Evolutionary conservation across 2,113 vertebrate species (phyloP), one percentile per base, ranked within the genome.

Genomic region (Oncorhynchus mykiss): DNA sequence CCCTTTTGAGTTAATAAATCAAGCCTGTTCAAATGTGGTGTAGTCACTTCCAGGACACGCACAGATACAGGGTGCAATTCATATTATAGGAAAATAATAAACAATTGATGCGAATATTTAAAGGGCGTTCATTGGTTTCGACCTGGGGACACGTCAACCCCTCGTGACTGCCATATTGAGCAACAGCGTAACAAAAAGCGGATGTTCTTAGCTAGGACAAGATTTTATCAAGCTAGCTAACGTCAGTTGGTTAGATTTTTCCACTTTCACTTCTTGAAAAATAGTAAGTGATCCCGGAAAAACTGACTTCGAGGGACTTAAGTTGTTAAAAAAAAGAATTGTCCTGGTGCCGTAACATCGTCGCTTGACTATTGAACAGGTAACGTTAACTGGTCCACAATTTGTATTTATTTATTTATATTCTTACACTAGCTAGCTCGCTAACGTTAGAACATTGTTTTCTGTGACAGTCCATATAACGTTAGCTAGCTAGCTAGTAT

Each of bases 161-260:
- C 73, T 31, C 73, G 73, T 75, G 73, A 75, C 73, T 57, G 25
- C 66, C 65, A 54, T 75, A 34, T 75, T 75, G 73, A 57, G 48
- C 68, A 49, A 70, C 20, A 12, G 39, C 39, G 14, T 34, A 51
- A 24, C 66, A 66, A 75, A 27, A 74, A 68, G 73, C 73, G 73
- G 73, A 75, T 75, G 73, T 75, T 68, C 64, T 51, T 39, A 3
- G 25, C 48, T 34, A 2, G 7, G 29, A 68, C 16, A 67, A 39
- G 4, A 4, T n/a, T 20, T 3, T 8, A 39, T 18, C 31, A 39
- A 49, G n/a, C 22, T 67, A 49, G 39, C 9, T 24, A 13, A 49
- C 60, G n/a, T 25, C 2, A 64, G 60, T 7, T 25, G 20, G 51
- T 54, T 4, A 16, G 51, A 5, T 3, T 31, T 68, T 20, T 39